A percentile compares a stretch with the other conserved stretches of the same genome.
These are phyloP conservation scores for Tenualosa ilisha DNA, from an alignment of 2,797 vertebrate genomes.

Conservation along the genomic window DNA sequence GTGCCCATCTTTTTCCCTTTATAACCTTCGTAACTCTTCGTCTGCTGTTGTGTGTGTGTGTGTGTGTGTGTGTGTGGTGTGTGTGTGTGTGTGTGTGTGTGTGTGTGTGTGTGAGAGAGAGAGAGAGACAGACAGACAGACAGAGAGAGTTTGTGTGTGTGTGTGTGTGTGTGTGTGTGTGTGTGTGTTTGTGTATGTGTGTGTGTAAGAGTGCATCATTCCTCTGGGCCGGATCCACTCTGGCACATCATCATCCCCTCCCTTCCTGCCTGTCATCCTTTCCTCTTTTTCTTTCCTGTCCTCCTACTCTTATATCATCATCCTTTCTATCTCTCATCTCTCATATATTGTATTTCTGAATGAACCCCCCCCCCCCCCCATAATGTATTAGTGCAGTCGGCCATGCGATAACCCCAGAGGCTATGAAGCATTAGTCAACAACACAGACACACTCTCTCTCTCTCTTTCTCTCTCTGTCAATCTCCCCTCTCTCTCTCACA, in stretches of 20 bases:
- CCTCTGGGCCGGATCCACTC: conserved; percentile 22
- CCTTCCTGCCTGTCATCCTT: neutral
- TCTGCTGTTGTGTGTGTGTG: neutral
- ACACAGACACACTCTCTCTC: neutral
- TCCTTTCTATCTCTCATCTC: neutral
- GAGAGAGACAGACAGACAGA: too few relatives aligned
- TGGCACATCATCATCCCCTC: neutral
- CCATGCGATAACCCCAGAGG: neutral
- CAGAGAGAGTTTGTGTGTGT: neutral
- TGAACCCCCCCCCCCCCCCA: neutral
- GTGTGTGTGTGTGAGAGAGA: neutral
- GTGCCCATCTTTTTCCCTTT: neutral
- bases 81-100: neutral
- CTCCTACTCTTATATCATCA: conserved; percentile 1
- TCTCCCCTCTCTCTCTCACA: neutral
- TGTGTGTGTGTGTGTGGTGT: neutral
- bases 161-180: neutral
- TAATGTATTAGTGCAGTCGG: neutral
- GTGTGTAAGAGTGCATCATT: neutral
- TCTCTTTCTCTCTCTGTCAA: neutral
- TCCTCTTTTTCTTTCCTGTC: conserved; percentile 10
- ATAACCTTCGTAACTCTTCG: neutral
- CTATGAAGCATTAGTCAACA: conserved; percentile 1
- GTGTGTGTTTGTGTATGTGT: neutral
- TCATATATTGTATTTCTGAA: neutral